Evolutionary conservation across 2,113 vertebrate genomes (phyloP), one percentile per base, ranked within the genome.

Genomic region (Amphiprion ocellaris): DNA sequence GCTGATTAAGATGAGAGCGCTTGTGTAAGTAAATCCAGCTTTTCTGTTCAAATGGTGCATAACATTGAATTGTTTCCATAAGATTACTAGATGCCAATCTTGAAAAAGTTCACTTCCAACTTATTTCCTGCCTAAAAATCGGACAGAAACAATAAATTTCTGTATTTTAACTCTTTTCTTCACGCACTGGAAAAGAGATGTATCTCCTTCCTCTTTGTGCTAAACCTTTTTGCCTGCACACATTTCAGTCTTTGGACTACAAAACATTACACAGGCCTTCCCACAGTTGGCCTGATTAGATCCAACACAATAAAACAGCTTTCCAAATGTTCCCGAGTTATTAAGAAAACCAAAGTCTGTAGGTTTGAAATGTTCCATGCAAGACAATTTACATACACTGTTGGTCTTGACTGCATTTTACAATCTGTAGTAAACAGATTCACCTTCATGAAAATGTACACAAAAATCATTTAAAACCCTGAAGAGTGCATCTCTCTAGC

Each of bases 11-110:
- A 73, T 50, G 19, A 63, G 65, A 77, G 55, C 53, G 65, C 53
- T 68, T 60, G 67, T 72, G 30, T 60, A 52, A 82, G 39, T 49
- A 59, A 77, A 82, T 82, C 39, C 62, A 28, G 77, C 53, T 75
- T 84, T 68, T 70, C 54, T 63, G 37, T 52, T 59, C 66, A 37
- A 66, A 39, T 61, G 15, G 8, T 44, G 30, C 49, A 26, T 28
- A 73, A 3, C 12, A 5, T 5, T 56, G 41, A 52, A 21, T 21
- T 19, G 19, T 52, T n/a, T 52, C 49, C 49, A 52, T 8, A 52
- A 41, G 64, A 52, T 53, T 33, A 75, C 30, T 30, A 11, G 37
- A 69, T 53, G 52, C 30, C 17, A 33, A 30, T 33, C 19, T n/a
- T 23, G 19, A 54, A 71, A 7, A 1, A 15, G 2, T 7, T 21